phyloP scores from a whole-genome alignment of 2,797 vertebrate species.

The Enteromius thamalakanensis region DNA sequence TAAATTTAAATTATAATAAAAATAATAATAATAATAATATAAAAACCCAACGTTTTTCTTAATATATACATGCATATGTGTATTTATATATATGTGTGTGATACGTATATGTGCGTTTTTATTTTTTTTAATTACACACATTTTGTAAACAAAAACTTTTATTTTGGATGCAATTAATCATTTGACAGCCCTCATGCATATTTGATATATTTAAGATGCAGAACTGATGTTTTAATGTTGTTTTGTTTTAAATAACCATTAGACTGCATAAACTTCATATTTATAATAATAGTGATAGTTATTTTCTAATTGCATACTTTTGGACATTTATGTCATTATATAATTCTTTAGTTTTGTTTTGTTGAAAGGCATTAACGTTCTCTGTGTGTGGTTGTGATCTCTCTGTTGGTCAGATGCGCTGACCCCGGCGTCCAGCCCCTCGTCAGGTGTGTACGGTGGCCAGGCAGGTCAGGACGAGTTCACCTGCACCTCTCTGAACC shows the following conservation, averaged over 20 bases:
- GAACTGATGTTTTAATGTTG: not conserved
- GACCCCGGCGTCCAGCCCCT: constrained; percentile 94
- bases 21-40: no score
- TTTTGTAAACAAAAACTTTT: no score
- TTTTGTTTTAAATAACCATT: not conserved
- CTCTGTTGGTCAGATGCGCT: constrained; percentile 80
- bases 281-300: not conserved
- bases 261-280: not conserved
- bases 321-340: not conserved
- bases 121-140: no score
- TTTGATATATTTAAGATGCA: not conserved
- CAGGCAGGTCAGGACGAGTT: constrained; percentile 81
- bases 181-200: no score
- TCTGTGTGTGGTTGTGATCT: not conserved
- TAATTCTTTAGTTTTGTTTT: not conserved
- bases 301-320: no score
- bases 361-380: not conserved
- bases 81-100: no score
- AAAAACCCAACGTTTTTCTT: no score
- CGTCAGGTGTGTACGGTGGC: constrained; percentile 80
- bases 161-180: no score
- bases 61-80: no score
- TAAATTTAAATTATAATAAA: no score
- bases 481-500: constrained; percentile 79
- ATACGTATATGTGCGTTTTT: no score